A percentile compares a stretch with the other conserved stretches of the same genome.
Evolutionary conservation across 2,113 vertebrate species (phyloP).

Genomic region (Eudorcas thomsonii): DNA sequence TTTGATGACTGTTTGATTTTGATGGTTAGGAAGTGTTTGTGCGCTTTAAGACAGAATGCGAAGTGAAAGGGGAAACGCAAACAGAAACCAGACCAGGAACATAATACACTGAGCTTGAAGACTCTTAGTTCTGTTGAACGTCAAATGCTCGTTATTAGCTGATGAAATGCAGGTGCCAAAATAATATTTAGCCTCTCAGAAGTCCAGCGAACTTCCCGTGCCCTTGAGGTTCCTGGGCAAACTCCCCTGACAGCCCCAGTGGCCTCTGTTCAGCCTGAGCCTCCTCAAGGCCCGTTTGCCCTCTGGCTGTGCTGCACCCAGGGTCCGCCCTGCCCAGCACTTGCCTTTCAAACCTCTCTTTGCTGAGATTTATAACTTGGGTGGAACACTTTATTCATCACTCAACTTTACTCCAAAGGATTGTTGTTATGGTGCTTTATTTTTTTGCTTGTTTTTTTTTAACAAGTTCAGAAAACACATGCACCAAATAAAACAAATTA

Average conservation of each 20-base stretch:
- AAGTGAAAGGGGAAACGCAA: not conserved
- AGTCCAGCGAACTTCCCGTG: not conserved
- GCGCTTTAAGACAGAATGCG: not conserved
- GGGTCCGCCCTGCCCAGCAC: conserved; percentile 52
- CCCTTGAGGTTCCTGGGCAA: conserved; percentile 7
- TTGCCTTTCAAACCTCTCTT: conserved; percentile 69
- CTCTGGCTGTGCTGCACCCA: not conserved
- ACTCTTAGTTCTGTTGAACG: not conserved
- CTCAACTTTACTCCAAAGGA: not conserved
- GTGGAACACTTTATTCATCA: conserved; percentile 30
- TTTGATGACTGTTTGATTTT: not conserved
- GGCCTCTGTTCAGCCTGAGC: conserved; percentile 32
- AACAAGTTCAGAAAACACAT: conserved; percentile 29
- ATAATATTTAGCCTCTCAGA: not conserved
- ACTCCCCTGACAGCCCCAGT: not conserved
- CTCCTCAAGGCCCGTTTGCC: conserved; percentile 74
- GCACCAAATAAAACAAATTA: not conserved
- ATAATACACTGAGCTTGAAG: not conserved
- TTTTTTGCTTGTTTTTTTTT: not conserved
- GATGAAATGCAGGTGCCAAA: not conserved
- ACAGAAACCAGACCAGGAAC: not conserved
- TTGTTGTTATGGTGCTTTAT: not conserved
- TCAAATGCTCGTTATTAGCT: not conserved
- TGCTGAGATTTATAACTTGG: conserved; percentile 57
- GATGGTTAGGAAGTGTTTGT: not conserved